phyloP scores from a whole-genome alignment of 2,888 invertebrate species.

The Mesoligia furuncula region DNA sequence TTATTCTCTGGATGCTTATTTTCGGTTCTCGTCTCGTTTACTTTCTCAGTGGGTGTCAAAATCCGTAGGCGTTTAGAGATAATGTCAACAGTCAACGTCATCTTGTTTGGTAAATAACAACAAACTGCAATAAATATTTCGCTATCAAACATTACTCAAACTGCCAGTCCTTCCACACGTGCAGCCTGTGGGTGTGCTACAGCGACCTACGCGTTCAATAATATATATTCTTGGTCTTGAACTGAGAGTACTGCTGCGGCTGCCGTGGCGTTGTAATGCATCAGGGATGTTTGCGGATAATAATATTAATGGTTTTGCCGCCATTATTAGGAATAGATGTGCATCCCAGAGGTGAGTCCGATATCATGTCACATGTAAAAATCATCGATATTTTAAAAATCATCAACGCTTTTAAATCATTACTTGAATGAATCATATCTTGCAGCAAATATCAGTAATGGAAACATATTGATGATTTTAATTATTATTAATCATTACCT shows the following conservation, averaged over 20 bases:
- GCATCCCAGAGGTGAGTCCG: background rate
- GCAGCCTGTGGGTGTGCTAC: background rate
- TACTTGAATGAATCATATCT: too few species aligned
- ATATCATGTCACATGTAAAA: too few species aligned
- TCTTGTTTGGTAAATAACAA: background rate
- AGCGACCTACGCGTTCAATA: too few species aligned
- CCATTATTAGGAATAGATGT: background rate
- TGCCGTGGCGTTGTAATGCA: background rate
- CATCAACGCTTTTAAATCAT: too few species aligned
- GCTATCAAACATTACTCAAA: background rate
- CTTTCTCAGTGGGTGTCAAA: constrained; percentile 11
- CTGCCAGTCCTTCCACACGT: background rate
- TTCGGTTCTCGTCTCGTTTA: background rate
- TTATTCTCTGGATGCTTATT: constrained; percentile 8
- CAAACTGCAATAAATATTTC: background rate
- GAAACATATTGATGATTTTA: too few species aligned
- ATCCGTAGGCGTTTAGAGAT: constrained; percentile 11
- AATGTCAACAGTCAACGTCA: background rate
- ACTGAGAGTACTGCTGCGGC: background rate
- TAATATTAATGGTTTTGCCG: too few species aligned
- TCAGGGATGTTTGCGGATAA: background rate
- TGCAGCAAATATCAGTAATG: too few species aligned
- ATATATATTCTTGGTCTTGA: too few species aligned
- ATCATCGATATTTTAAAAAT: too few species aligned
- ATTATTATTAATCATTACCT: too few species aligned